Base-by-base conservation (phyloP, 2,797 vertebrate species). In the Florisuga fusca region DNA sequence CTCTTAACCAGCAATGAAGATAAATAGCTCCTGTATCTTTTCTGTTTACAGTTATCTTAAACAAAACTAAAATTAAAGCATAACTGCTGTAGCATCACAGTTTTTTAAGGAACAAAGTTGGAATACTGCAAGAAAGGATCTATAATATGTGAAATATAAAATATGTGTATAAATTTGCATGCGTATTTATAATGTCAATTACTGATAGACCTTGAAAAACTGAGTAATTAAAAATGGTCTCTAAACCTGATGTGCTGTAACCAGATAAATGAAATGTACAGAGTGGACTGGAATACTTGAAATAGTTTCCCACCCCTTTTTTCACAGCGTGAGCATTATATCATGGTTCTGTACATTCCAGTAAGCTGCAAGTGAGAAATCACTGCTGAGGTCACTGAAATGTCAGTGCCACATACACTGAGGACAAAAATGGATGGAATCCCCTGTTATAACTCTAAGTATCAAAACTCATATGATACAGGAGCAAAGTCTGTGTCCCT, bases 281-380 rank as follows among this genome's bases (percentile, higher is more conserved):
- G 62, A 73, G 69, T 8, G 3, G n/a, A 57, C 57, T 87, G 71
- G 27, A 90, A 81, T 88, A 54, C 61, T 87, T 85, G 31, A 55
- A 84, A 92, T 55, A n/a, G 18, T 83, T 55, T 94, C 66, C 84
- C 63, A 71, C 74, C 51, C 62, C 50, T 84, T 62, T 95, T 92
- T 95, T 96, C 86, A 48, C 87, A 67, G 76, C 0, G 0, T 85
- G 78, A 64, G 67, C 79, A 75, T 87, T 94, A 73, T 95, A 94
- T 94, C 55, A 66, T 78, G 84, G 51, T 58, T 94, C 89, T 89
- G 66, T 93, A 94, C 89, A 87, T 93, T 91, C 87, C 92, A 81
- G 82, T 91, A 87, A 94, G 84, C 87, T 78, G 87, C 73, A 64
- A 93, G 87, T 87, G 89, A 87, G 93, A 95, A 97, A 92, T 93